A percentile compares a stretch with the other conserved stretches of the same genome.
phyloP scores from a whole-genome alignment of 2,113 vertebrate species.

The Apodemus speciosus region DNA sequence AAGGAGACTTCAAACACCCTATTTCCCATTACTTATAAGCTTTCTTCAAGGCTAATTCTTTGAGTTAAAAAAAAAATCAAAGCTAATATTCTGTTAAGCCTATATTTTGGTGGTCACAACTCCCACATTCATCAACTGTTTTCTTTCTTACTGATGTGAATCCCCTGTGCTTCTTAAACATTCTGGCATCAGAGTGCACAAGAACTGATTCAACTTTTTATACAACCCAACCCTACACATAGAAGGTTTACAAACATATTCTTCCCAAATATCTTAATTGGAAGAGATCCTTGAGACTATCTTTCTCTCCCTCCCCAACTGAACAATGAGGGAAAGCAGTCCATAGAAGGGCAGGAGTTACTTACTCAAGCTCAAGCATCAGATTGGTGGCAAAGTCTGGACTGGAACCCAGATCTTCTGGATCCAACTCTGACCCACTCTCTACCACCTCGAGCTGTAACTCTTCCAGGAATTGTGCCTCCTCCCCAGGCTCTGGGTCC shows the following conservation, averaged over 20 bases:
- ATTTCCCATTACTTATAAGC: slow-evolving; percentile 3
- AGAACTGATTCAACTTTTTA: background rate
- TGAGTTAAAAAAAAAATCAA: slow-evolving; percentile 42
- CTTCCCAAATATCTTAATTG: slow-evolving; percentile 49
- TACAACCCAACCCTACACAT: background rate
- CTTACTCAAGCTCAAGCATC: slow-evolving; percentile 79
- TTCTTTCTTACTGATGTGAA: slow-evolving; percentile 21
- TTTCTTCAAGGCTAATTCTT: background rate
- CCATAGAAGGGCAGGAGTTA: slow-evolving; percentile 48
- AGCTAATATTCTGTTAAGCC: slow-evolving; percentile 19
- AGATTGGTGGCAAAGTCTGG: slow-evolving; percentile 74
- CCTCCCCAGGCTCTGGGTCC: slow-evolving; percentile 56
- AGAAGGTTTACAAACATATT: slow-evolving; percentile 25
- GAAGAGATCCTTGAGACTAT: slow-evolving; percentile 24
- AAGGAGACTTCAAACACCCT: slow-evolving; percentile 11
- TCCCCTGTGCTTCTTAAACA: background rate
- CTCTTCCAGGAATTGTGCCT: slow-evolving; percentile 73
- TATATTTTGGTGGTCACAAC: background rate
- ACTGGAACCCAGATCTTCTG: slow-evolving; percentile 73
- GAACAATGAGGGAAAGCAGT: slow-evolving; percentile 34
- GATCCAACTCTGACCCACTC: slow-evolving; percentile 71
- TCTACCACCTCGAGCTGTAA: slow-evolving; percentile 68
- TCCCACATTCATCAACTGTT: background rate
- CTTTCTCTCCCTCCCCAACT: slow-evolving; percentile 30
- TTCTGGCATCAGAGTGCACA: slow-evolving; percentile 24